phyloP scores from a whole-genome alignment of 2,113 vertebrate genomes.

The Alligator sinensis region DNA sequence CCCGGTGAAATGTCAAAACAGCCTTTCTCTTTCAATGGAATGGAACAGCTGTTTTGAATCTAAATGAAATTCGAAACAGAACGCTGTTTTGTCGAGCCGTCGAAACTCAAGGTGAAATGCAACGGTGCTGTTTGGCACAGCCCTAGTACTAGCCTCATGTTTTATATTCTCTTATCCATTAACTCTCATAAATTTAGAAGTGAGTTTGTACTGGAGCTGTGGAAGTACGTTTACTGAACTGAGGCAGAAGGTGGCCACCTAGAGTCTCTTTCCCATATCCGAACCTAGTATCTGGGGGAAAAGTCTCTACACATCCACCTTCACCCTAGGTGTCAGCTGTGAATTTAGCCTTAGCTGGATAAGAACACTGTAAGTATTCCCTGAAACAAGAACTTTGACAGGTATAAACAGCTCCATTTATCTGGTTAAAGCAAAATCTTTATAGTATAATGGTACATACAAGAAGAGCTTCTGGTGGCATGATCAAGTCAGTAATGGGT shows the following conservation, averaged over 20 bases:
- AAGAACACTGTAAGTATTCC: background rate
- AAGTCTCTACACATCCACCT: background rate
- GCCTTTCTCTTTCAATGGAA: too few relatives aligned
- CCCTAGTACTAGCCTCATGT: too few relatives aligned
- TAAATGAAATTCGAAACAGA: too few relatives aligned
- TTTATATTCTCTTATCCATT: background rate
- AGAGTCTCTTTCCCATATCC: background rate
- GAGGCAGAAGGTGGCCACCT: too few relatives aligned
- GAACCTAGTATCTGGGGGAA: background rate
- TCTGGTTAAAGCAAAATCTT: background rate
- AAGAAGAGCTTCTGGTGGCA: background rate
- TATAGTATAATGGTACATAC: background rate
- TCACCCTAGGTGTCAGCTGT: fast-evolving
- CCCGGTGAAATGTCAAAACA: too few relatives aligned
- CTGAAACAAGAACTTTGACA: background rate
- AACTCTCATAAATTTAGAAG: background rate
- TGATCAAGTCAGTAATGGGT: fast-evolving
- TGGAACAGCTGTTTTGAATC: too few relatives aligned
- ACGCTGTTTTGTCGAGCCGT: too few relatives aligned
- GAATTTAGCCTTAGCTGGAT: background rate
- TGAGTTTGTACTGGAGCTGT: too few relatives aligned
- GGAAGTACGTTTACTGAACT: too few relatives aligned
- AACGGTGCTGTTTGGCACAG: too few relatives aligned
- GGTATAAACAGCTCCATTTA: background rate
- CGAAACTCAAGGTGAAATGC: too few relatives aligned